These are phyloP conservation scores for Strongylocentrotus purpuratus DNA, from an alignment of 35 echinoderm and acorn worm genomes.

Conservation along the genomic window DNA sequence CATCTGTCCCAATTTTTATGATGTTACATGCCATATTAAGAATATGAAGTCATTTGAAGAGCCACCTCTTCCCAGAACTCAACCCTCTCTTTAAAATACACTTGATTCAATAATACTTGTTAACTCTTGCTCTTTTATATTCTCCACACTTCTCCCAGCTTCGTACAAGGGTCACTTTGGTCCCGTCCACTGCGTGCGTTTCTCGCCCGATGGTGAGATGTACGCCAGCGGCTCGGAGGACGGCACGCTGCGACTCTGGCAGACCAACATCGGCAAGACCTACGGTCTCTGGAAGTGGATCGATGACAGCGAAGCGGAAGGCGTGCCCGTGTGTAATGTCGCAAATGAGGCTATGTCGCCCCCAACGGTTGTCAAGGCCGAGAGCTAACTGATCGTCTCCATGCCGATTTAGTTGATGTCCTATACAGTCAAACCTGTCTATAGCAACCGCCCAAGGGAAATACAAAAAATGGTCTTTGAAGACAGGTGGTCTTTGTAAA, in stretches of 20 bases:
- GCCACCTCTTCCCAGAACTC: too few relatives aligned
- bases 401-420: background rate
- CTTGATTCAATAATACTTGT: too few relatives aligned
- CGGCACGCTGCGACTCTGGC: constrained; percentile 91
- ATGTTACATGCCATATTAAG: too few relatives aligned
- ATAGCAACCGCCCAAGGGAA: too few relatives aligned
- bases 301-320: constrained; percentile 52
- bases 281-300: constrained; percentile 94
- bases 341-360: background rate
- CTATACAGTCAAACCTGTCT: too few relatives aligned
- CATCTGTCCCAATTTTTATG: too few relatives aligned
- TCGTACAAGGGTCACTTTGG: constrained; percentile 98
- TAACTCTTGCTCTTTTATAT: background rate
- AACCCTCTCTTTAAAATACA: too few relatives aligned
- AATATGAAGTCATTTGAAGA: too few relatives aligned
- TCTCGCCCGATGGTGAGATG: constrained; percentile 91
- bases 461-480: too few relatives aligned
- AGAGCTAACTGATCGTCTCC: background rate
- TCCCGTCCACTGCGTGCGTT: constrained; percentile 94
- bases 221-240: constrained; percentile 99
- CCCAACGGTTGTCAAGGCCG: background rate
- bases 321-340: background rate
- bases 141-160: constrained; percentile 60
- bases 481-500: too few relatives aligned
- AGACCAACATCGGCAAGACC: constrained; percentile 84